phyloP scores from a whole-genome alignment of 2,797 vertebrate species.

The Sebastes diaconus region DNA sequence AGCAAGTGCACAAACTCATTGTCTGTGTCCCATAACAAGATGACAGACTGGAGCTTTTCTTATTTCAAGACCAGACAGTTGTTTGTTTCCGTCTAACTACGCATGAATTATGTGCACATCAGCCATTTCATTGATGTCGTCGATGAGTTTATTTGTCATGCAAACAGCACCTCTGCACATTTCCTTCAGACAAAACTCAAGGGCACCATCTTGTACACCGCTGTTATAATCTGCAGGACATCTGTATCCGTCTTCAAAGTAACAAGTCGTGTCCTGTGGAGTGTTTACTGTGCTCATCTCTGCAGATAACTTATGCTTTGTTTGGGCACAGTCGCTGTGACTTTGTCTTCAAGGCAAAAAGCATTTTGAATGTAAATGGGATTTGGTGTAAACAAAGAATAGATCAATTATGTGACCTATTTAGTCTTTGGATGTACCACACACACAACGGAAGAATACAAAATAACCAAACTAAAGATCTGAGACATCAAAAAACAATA shows the following conservation, averaged over 20 bases:
- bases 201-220: background rate
- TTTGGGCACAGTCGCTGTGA: background rate
- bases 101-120: background rate
- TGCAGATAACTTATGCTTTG: constrained; percentile 11
- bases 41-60: background rate
- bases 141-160: background rate
- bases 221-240: constrained; percentile 10
- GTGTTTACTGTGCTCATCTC: constrained; percentile 1
- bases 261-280: background rate
- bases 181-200: background rate
- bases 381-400: constrained; percentile 51
- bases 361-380: constrained; percentile 51
- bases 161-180: background rate
- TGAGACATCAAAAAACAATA: background rate
- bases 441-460: background rate
- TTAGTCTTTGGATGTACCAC: constrained; percentile 3
- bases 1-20: background rate
- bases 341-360: constrained; percentile 34
- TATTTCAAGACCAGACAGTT: background rate
- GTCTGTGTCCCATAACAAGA: background rate
- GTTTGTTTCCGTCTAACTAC: background rate
- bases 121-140: background rate
- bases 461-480: background rate
- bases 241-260: background rate
- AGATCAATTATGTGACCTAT: constrained; percentile 31